Base-by-base conservation (phyloP, 2,888 invertebrate species). In the Drosophila multiciliata region DNA sequence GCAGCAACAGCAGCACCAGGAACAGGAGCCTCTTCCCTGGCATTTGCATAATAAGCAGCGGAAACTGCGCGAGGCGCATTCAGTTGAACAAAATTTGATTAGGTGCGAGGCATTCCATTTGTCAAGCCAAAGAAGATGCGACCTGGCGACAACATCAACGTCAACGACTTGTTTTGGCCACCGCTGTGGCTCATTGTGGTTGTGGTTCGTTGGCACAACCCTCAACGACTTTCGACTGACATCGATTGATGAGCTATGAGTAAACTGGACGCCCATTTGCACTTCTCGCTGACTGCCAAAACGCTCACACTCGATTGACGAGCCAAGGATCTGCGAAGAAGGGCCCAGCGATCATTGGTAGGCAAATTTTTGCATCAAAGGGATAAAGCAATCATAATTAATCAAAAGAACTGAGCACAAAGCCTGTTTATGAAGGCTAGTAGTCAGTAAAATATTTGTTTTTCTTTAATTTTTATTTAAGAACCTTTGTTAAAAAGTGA, bases 71-170 rank as follows among this genome's bases (percentile, higher is more conserved):
- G 79, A 65, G 76, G 82, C 87, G 77, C 87, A 82, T 82, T 85
- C 84, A 85, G 75, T 76, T 84, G 84, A 65, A 85, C 73, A 76
- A 82, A 85, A 85, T 85, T 85, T 85, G 85, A 85, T 85, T 85
- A 87, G 85, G 87, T 85, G 85, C 85, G 82, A 87, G 75, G 72
- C 87, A 76, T 85, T 82, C 82, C 78, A 78, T 78, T 78, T 78
- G 84, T 87, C 87, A 87, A 73, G 70, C 77, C 61, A 57, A 66
- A 38, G 69, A 29, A 66, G 66, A 67, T 59, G 61, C 75, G 82
- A 71, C 61, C 71, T 66, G 67, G 61, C 67, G 80, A 75, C 78
- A 42, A 50, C 55, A 38, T 59, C 69, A 55, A 40, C 66, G 54
- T 67, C 45, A 54, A 49, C 35, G 58, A 70, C 61, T 73, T 45